These are phyloP conservation scores for Taenaris catops DNA, from an alignment of 2,888 invertebrate genomes.

Conservation along the genomic window DNA sequence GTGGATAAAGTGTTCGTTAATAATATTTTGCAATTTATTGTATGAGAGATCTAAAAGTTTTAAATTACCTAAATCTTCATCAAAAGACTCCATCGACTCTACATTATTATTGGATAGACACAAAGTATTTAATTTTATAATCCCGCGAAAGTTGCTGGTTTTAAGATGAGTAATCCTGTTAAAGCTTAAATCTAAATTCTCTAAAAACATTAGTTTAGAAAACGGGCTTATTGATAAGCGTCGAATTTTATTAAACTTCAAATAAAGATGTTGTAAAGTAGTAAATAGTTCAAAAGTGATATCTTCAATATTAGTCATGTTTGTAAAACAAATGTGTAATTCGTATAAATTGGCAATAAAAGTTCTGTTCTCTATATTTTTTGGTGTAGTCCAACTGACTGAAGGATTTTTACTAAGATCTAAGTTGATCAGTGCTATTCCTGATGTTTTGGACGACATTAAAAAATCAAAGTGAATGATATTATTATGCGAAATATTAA, in stretches of 20 bases:
- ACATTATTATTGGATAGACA: slow-evolving; percentile 92
- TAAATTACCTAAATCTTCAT: slow-evolving; percentile 86
- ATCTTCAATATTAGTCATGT: slow-evolving; percentile 77
- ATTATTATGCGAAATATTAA: slow-evolving; percentile 64
- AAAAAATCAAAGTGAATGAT: slow-evolving; percentile 62
- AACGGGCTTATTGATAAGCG: slow-evolving; percentile 92
- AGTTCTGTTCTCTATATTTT: slow-evolving; percentile 48
- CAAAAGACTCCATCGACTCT: slow-evolving; percentile 90
- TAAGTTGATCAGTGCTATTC: slow-evolving; percentile 54
- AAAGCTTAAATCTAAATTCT: slow-evolving; percentile 89
- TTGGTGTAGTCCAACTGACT: slow-evolving; percentile 47
- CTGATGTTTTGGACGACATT: slow-evolving; percentile 42
- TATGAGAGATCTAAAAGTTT: slow-evolving; percentile 90
- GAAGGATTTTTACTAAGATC: slow-evolving; percentile 67
- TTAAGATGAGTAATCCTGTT: slow-evolving; percentile 91
- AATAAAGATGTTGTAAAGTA: slow-evolving; percentile 87
- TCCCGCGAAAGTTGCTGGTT: slow-evolving; percentile 89
- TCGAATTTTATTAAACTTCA: slow-evolving; percentile 87
- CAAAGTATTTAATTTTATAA: slow-evolving; percentile 85
- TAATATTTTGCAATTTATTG: slow-evolving; percentile 89
- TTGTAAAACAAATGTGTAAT: slow-evolving; percentile 62
- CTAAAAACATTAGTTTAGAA: slow-evolving; percentile 84
- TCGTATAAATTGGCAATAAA: slow-evolving; percentile 61
- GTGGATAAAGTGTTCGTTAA: slow-evolving; percentile 87
- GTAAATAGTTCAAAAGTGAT: slow-evolving; percentile 87